Evolutionary conservation across 2,888 invertebrate genomes (phyloP), one percentile per base, ranked within the genome.

Genomic region (Monoplex corrugatus): DNA sequence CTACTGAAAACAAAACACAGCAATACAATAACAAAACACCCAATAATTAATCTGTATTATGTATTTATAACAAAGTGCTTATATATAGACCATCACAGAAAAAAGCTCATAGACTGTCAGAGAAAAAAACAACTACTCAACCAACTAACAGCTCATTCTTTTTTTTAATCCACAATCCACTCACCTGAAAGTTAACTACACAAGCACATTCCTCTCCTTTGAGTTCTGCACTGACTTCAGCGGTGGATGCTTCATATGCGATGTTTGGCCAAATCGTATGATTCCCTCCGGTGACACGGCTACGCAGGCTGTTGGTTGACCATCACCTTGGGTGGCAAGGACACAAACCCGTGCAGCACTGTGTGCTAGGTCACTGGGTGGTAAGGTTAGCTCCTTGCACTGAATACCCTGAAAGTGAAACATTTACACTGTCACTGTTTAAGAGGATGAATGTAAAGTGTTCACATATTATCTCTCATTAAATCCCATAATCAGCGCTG

Each of bases 251-350:
- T 95, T 98, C 98, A 93, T 98, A 98, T 0, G 98, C 98, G 68
- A 99, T 97, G 6, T 98, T 98, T 0, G 98, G 97, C 99, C 99
- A 99, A 96, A 99, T n/a, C 99, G 97, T 0, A 98, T 97, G 86
- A 98, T 97, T 63, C 99, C 99, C 95, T 99, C 99, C 0, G 99
- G 98, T 0, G 99, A 98, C 0, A 98, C 98, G 32, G 98, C 98
- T 93, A 99, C 91, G 91, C 95, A 95, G 19, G 95, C 93, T n/a
- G 94, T 93, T 35, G 94, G 92, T 86, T 94, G 94, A 43, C 89
- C 89, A 45, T 95, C 95, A 28, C 89, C 89, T 44, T 97, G 97
- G 0, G 98, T 97, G 32, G 98, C 97, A 90, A 98, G 97, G 0
- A 99, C 98, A 94, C 98, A 97, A 13, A 96, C 96, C 43, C 96